Base-by-base conservation (phyloP, 2,797 vertebrate species). In the Caiman crocodilus region DNA sequence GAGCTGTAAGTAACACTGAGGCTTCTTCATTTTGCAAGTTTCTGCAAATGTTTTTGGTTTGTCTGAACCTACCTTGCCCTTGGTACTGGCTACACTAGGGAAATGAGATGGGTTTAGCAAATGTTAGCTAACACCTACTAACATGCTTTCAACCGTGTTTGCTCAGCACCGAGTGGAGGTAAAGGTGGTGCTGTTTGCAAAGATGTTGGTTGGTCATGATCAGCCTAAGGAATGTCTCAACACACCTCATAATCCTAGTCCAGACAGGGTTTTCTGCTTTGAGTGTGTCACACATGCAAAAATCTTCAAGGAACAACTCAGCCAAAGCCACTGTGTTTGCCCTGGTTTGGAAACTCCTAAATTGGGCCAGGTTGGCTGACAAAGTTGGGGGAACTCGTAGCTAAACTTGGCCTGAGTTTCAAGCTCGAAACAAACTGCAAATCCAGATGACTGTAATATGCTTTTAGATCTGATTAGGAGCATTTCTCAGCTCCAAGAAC, bases 381-480 rank as follows among this genome's bases (percentile, higher is more conserved):
- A 85, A 92, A 65, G 15, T n/a, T 77, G 26, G 89, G 32, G 30
- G 32, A 32, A 84, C 60, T 85, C 67, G 76, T 93, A 64, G 56
- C 50, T 60, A 84, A 84, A 95, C 30, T 32, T 17, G 91, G 61
- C 28, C 61, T 81, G 23, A 82, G 7, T 91, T 94, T 55, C 78
- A 84, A 82, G 80, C 76, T 94, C 56, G 78, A 79, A 90, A 84
- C 55, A 89, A 94, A 94, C 79, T 89, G n/a, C 23, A 92, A 84
- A 88, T 89, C 35, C 81, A 84, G 76, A 74, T 60, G 75, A 12
- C 23, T 56, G 32, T 73, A 21, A 42, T 73, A 7, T 73, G 69
- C 12, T 73, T 58, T 92, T 76, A 75, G 79, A 92, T 89, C 85
- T 96, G 73, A 35, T 86, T 88, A 30, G 6, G 69, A 59, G 69